Evolutionary conservation across 1,140 invertebrate genomes (phyloP).

Genomic region (Eupeodes corollae): DNA sequence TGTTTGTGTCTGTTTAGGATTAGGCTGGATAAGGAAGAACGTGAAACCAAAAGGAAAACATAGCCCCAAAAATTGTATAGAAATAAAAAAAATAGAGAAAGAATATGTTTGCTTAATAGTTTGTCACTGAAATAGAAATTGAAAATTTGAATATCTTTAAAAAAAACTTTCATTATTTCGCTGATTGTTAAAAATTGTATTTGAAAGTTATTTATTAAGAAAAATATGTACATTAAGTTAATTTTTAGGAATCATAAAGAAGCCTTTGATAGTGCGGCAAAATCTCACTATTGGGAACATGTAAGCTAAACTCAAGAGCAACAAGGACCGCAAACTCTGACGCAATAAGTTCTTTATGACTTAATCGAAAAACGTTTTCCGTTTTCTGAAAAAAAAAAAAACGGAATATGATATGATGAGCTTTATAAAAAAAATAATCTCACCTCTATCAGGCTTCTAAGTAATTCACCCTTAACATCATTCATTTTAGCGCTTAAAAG

Average conservation of each 20-base stretch:
- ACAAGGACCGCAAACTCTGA: constrained; percentile 92
- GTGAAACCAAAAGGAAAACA: no score
- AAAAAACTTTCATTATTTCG: no score
- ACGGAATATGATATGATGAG: constrained; percentile 12
- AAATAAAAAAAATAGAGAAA: no score
- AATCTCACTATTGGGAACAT: constrained; percentile 81
- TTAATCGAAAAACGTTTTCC: constrained; percentile 79
- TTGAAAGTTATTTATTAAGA: no score
- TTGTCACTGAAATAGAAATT: no score
- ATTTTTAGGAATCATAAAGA: constrained; percentile 64
- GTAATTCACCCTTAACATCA: constrained; percentile 81
- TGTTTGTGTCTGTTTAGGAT: no score
- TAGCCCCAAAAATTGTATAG: no score
- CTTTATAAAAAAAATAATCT: constrained; percentile 14
- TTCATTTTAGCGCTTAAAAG: constrained; percentile 91
- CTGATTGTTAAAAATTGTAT: no score
- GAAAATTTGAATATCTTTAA: no score
- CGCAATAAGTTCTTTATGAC: constrained; percentile 78
- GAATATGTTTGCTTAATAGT: no score
- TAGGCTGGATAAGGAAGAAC: no score
- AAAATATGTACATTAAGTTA: no score
- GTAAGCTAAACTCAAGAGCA: constrained; percentile 86
- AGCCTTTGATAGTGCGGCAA: constrained; percentile 91
- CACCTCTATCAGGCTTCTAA: constrained; percentile 82
- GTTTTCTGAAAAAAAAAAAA: constrained; percentile 55